phyloP scores from a whole-genome alignment of 2,113 vertebrate genomes.

The Solea solea region DNA sequence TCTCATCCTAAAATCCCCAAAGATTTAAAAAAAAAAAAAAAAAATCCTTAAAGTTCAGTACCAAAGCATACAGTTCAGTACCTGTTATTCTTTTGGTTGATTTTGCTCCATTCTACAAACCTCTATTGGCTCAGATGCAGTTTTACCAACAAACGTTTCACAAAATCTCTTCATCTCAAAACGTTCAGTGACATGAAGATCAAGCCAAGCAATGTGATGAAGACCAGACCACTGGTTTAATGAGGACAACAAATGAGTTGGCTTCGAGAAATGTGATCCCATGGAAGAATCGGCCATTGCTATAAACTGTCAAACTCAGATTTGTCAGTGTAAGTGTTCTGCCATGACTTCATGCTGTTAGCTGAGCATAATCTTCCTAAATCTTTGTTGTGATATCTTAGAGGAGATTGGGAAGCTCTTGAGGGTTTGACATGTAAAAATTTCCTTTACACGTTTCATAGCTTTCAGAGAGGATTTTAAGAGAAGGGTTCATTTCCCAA shows the following conservation, averaged over 20 bases:
- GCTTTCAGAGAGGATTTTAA: constrained; percentile 3
- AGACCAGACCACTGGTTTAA: constrained; percentile 18
- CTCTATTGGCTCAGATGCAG: constrained; percentile 14
- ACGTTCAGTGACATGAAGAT: constrained; percentile 28
- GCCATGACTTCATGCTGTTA: constrained; percentile 10
- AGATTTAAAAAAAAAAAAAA: constrained; percentile 20
- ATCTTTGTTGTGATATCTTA: constrained; percentile 25
- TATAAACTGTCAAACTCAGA: constrained; percentile 11
- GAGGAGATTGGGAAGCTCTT: not conserved
- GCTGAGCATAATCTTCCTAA: constrained; percentile 5
- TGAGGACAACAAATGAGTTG: constrained; percentile 5
- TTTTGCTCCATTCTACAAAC: constrained; percentile 11
- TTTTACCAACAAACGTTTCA: constrained; percentile 40
- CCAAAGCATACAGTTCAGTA: constrained; percentile 3
- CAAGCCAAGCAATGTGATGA: constrained; percentile 16
- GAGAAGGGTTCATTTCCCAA: constrained; percentile 15
- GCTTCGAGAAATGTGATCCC: not conserved
- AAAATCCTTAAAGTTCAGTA: constrained; percentile 7
- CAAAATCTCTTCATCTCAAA: constrained; percentile 32
- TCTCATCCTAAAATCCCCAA: constrained; percentile 14
- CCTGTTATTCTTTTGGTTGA: not conserved
- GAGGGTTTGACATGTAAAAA: constrained; percentile 13
- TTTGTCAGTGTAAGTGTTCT: constrained; percentile 8
- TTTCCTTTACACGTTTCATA: constrained; percentile 8
- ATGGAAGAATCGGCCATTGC: not conserved